These are phyloP conservation scores for Drosophila hydei DNA, from an alignment of 1,140 invertebrate species.

Conservation along the genomic window DNA sequence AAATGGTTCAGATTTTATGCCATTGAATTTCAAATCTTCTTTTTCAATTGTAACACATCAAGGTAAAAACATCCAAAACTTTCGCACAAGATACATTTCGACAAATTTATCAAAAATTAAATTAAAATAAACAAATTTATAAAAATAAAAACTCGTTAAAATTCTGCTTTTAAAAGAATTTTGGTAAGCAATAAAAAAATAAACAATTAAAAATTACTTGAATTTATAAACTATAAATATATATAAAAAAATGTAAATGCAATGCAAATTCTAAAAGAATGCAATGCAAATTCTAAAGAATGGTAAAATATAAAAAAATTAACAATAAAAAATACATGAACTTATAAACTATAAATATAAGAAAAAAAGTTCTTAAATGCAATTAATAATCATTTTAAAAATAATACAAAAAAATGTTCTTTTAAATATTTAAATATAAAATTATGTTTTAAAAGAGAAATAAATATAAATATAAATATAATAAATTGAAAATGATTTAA, in stretches of 20 bases:
- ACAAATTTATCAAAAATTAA: slow-evolving; percentile 1
- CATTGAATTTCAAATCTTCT: slow-evolving; percentile 86
- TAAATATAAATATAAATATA: background rate
- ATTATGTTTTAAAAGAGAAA: background rate
- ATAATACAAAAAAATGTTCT: background rate
- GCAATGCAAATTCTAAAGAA: background rate
- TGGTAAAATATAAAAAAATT: background rate
- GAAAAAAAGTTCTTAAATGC: background rate
- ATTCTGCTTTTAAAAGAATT: too few species aligned
- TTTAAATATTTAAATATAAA: background rate
- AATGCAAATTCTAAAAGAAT: too few species aligned
- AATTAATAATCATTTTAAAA: background rate
- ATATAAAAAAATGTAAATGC: background rate
- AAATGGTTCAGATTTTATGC: slow-evolving; percentile 84
- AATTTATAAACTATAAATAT: background rate
- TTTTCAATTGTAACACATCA: slow-evolving; percentile 87
- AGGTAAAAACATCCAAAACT: slow-evolving; percentile 84
- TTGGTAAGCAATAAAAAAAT: too few species aligned
- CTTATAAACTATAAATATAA: background rate
- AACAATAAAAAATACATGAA: background rate
- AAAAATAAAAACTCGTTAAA: too few species aligned
- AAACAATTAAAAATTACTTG: too few species aligned
- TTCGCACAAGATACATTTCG: background rate
- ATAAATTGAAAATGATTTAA: too few species aligned
- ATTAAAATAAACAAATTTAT: background rate